A percentile compares a stretch with the other conserved stretches of the same genome.
Conservation (phyloP, 2,888 invertebrate species). For the Gerosis bhagava region DNA sequence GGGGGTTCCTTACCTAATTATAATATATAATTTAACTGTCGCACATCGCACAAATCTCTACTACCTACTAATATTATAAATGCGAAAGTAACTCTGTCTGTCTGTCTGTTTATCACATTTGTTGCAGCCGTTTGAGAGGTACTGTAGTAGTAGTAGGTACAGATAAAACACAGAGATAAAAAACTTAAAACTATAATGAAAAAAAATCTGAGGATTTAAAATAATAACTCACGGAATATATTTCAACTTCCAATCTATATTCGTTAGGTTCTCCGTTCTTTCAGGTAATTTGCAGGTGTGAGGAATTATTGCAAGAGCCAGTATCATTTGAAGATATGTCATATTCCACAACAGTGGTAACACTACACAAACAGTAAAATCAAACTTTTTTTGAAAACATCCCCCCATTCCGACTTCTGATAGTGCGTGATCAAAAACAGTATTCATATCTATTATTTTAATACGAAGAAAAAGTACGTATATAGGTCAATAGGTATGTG, state of each 20-base stretch:
- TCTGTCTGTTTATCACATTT: too few relatives aligned
- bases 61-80: too few relatives aligned
- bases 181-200: too few relatives aligned
- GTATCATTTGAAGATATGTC: conserved; percentile 62
- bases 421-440: conserved; percentile 52
- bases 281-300: conserved; percentile 66
- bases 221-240: conserved; percentile 58
- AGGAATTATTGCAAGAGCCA: conserved; percentile 64
- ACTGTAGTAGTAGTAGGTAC: too few relatives aligned
- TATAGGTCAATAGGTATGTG: background rate
- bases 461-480: background rate
- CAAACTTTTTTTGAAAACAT: conserved; percentile 65
- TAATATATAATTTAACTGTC: too few relatives aligned
- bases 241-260: conserved; percentile 54
- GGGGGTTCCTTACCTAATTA: too few relatives aligned
- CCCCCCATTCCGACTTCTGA: conserved; percentile 60
- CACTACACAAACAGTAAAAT: conserved; percentile 60
- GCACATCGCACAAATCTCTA: too few relatives aligned
- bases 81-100: too few relatives aligned
- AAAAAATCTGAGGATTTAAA: too few relatives aligned
- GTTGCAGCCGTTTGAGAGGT: too few relatives aligned
- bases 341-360: conserved; percentile 58
- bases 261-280: conserved; percentile 48
- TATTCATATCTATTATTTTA: conserved; percentile 45
- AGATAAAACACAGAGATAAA: too few relatives aligned